These are phyloP conservation scores for Lycocerus yunnanus DNA, from an alignment of 2,888 invertebrate species.

Conservation along the genomic window DNA sequence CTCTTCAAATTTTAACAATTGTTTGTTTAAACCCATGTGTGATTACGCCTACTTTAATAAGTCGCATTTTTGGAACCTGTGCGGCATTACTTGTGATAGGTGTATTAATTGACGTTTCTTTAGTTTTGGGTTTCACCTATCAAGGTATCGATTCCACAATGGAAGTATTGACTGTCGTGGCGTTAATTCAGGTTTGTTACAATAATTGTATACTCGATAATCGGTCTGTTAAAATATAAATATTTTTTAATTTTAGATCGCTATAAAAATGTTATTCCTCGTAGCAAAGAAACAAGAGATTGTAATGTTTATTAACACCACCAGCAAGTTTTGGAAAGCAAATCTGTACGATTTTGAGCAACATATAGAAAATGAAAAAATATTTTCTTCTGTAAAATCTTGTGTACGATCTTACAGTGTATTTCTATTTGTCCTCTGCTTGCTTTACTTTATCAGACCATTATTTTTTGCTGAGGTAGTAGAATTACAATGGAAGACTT, in stretches of 20 bases:
- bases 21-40: not conserved
- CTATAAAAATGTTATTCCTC: not conserved
- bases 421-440: not conserved
- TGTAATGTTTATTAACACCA: not conserved
- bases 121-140: not conserved
- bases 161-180: not conserved
- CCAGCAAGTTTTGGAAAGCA: not conserved
- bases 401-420: not conserved
- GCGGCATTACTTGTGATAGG: too few species aligned
- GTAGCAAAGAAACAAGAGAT: not conserved
- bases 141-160: not conserved
- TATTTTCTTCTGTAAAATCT: not conserved
- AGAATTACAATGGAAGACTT: not conserved
- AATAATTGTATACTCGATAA: not conserved
- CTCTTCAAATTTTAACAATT: not conserved
- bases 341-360: not conserved
- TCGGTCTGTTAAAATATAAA: too few species aligned
- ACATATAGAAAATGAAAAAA: not conserved
- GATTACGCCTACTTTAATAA: too few species aligned
- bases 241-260: not conserved
- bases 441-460: not conserved
- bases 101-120: not conserved
- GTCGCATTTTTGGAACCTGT: too few species aligned
- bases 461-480: not conserved
- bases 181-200: not conserved